These are phyloP conservation scores for Gasteruption jaculator DNA, from an alignment of 2,888 invertebrate species.

Conservation along the genomic window DNA sequence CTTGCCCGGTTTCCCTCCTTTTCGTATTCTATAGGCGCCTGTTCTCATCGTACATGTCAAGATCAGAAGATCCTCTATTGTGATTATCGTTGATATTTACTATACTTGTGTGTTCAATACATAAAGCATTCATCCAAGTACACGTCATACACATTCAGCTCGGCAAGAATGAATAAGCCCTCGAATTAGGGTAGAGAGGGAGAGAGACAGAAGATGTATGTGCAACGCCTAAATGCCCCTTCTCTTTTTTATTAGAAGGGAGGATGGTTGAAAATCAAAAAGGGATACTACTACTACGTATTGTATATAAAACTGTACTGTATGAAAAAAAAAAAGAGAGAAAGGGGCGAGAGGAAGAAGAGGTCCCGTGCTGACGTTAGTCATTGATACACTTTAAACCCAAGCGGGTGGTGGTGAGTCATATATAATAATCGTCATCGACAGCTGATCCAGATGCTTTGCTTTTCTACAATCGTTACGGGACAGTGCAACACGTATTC, in stretches of 20 bases:
- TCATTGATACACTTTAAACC: conserved; percentile 46
- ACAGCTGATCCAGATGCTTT: conserved; percentile 41
- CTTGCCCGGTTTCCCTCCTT: too few species aligned
- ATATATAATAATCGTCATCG: conserved; percentile 43
- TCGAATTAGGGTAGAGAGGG: conserved; percentile 27
- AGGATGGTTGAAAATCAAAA: conserved; percentile 6
- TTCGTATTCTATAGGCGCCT: too few species aligned
- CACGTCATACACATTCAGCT: conserved; percentile 38
- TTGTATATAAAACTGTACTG: conserved; percentile 22
- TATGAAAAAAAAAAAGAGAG: too few species aligned
- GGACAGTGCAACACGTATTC: too few species aligned
- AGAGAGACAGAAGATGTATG: background rate
- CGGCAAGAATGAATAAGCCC: conserved; percentile 36
- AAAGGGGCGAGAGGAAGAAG: conserved; percentile 13
- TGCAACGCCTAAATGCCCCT: too few species aligned
- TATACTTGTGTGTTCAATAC: too few species aligned
- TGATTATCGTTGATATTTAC: too few species aligned
- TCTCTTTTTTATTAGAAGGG: too few species aligned
- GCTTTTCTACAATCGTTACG: too few species aligned
- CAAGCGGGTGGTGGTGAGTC: conserved; percentile 37
- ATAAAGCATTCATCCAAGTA: conserved; percentile 34
- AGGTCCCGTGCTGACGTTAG: conserved; percentile 33
- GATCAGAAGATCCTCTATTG: too few species aligned
- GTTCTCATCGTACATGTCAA: too few species aligned
- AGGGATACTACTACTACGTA: conserved; percentile 18